Conservation (phyloP, 2,888 invertebrate genomes). For the Nemapogon koenigi region DNA sequence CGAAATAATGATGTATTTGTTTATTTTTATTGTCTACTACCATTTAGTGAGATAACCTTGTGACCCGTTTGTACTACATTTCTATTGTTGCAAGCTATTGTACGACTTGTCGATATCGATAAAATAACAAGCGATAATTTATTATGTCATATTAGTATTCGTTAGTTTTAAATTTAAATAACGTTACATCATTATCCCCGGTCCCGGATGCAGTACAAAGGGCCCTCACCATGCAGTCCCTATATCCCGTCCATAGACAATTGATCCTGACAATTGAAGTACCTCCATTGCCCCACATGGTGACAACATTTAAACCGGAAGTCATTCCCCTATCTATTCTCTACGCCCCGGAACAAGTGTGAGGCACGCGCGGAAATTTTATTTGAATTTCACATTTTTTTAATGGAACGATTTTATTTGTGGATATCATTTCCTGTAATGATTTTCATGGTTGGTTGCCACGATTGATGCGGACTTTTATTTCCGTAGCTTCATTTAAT, state of each 20-base stretch:
- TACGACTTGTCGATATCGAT: no score
- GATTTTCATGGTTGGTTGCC: no score
- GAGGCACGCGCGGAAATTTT: not conserved
- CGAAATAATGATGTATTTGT: not conserved
- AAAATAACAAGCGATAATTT: not conserved
- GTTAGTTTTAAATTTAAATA: not conserved
- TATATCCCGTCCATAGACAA: slow-evolving; percentile 1
- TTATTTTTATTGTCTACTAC: not conserved
- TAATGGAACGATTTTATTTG: not conserved
- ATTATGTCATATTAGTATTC: not conserved
- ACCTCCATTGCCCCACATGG: no score
- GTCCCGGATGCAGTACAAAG: slow-evolving; percentile 5
- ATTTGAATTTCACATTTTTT: slow-evolving; percentile 2
- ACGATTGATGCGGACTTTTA: no score
- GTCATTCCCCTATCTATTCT: no score
- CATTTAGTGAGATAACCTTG: not conserved
- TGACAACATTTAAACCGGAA: no score
- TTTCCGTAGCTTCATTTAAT: no score
- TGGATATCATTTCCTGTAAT: slow-evolving; percentile 1
- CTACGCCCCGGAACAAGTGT: not conserved
- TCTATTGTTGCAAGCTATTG: no score
- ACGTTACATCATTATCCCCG: slow-evolving; percentile 1
- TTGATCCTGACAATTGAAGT: not conserved
- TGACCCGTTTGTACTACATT: not conserved
- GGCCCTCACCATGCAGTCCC: no score